Conservation (phyloP, 1,140 invertebrate genomes). For the Paraescarpia echinospica region DNA sequence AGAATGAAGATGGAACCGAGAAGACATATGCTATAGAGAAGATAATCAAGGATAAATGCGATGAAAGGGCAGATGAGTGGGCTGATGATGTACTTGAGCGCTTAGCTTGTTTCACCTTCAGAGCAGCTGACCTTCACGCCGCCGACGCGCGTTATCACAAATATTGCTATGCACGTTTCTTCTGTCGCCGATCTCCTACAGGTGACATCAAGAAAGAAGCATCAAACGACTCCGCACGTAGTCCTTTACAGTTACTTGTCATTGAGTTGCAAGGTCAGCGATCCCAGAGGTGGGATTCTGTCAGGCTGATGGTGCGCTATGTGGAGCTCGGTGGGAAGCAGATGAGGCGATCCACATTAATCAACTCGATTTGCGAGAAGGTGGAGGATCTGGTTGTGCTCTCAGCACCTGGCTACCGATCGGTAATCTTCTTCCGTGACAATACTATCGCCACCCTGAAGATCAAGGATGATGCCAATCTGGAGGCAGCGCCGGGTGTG, state of each 20-base stretch:
- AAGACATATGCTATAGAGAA: background rate
- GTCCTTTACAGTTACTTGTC: too few relatives aligned
- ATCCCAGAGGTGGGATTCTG: constrained; percentile 26
- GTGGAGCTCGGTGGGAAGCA: background rate
- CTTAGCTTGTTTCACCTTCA: too few relatives aligned
- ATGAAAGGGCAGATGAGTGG: constrained; percentile 16
- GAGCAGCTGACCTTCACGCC: too few relatives aligned
- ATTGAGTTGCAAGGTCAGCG: too few relatives aligned
- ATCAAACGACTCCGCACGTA: too few relatives aligned
- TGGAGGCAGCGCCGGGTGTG: too few relatives aligned
- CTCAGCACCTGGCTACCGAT: constrained; percentile 11
- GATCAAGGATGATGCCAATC: background rate
- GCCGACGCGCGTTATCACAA: too few relatives aligned
- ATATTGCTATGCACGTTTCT: too few relatives aligned
- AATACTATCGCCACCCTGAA: constrained; percentile 9
- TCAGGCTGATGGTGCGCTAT: constrained; percentile 19
- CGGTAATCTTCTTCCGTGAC: constrained; percentile 24
- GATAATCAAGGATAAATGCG: background rate
- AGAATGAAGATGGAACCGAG: background rate
- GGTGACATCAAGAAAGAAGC: too few relatives aligned
- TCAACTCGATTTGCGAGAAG: constrained; percentile 12
- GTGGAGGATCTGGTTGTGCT: constrained; percentile 24
- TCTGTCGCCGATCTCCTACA: too few relatives aligned
- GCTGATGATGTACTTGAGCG: background rate
- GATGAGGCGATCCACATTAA: background rate